Conservation (phyloP, 2,797 vertebrate genomes). For the Pipistrellus pipistrellus region DNA sequence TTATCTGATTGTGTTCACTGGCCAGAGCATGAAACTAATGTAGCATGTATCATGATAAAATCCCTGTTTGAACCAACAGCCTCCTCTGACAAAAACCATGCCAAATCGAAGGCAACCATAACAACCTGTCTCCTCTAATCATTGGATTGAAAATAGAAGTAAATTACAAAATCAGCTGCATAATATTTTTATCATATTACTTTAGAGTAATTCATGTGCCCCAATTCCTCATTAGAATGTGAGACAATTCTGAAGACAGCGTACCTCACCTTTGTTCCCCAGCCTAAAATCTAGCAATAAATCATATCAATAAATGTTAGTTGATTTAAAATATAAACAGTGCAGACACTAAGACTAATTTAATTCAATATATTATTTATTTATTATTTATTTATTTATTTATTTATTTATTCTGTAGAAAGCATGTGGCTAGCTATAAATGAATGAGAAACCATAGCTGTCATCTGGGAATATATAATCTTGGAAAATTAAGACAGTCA, state of each 20-base stretch:
- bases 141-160: background rate
- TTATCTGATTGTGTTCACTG: conserved; percentile 3
- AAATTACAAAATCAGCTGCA: background rate
- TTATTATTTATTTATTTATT: background rate
- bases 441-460: conserved; percentile 32
- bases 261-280: background rate
- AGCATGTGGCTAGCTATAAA: background rate
- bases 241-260: background rate
- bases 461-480: background rate
- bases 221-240: background rate
- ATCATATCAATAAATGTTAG: background rate
- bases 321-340: conserved; percentile 32
- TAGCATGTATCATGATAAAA: background rate
- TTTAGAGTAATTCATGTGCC: background rate
- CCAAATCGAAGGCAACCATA: background rate
- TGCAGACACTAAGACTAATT: background rate
- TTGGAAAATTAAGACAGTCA: conserved; percentile 29
- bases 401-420: conserved; percentile 46
- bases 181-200: background rate
- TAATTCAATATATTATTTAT: conserved; percentile 12
- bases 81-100: background rate
- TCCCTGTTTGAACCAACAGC: background rate
- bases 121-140: background rate
- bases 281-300: background rate
- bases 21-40: background rate